Conservation (phyloP, 2,797 vertebrate species). For the Adelosebastes latens region DNA sequence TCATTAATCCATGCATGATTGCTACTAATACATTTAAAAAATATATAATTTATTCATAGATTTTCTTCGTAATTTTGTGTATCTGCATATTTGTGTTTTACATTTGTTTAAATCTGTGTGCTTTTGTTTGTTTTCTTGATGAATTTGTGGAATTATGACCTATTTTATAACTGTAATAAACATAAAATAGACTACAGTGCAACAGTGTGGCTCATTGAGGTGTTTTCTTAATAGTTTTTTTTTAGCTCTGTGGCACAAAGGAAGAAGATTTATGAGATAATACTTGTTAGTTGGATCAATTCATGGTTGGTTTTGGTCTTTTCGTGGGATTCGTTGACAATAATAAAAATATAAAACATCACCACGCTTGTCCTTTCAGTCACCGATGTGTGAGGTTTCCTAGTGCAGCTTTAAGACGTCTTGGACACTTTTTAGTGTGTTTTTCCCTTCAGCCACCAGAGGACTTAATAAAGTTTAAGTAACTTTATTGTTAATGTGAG, state of each 20-base stretch:
- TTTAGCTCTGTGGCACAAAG: background rate
- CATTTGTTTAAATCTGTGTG: background rate
- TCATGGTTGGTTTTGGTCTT: background rate
- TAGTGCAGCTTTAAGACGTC: conserved; percentile 33
- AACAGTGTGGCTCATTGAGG: too few species aligned
- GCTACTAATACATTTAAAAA: background rate
- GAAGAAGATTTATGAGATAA: too few species aligned
- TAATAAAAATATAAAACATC: background rate
- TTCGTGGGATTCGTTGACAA: background rate
- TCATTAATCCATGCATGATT: background rate
- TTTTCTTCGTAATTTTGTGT: too few species aligned
- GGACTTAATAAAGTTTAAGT: background rate
- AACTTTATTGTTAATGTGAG: background rate
- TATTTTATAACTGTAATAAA: too few species aligned
- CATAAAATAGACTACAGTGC: too few species aligned
- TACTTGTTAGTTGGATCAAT: background rate
- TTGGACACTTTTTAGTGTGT: background rate
- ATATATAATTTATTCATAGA: background rate
- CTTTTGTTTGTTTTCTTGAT: background rate
- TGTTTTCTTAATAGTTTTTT: too few species aligned
- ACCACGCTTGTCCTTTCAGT: background rate
- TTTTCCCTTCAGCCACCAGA: background rate
- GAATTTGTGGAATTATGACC: background rate
- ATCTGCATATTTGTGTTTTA: too few species aligned
- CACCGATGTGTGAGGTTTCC: background rate